phyloP scores from a whole-genome alignment of 30 jellyfish, hydroid and myxozoan genomes.

The Morbakka virulenta region DNA sequence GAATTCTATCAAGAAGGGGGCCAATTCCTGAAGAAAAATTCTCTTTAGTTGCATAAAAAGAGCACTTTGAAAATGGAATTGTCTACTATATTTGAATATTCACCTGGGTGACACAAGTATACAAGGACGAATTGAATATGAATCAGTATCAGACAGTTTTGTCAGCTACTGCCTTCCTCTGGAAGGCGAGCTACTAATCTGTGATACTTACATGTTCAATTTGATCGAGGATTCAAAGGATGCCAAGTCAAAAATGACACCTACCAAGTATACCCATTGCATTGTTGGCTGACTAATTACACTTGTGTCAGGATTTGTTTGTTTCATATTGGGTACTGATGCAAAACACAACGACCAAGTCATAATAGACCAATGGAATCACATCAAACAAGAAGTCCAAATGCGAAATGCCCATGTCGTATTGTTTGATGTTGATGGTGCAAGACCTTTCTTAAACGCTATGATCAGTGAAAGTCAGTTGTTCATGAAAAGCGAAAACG shows the following conservation, averaged over 20 bases:
- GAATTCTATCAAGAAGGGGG: too few species aligned
- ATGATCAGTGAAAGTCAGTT: slow-evolving; percentile 11
- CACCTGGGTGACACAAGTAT: too few species aligned
- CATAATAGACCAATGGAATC: slow-evolving; percentile 30
- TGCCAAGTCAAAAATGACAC: not conserved
- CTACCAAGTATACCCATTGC: not conserved
- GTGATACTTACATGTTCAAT: not conserved
- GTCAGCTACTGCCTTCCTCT: not conserved
- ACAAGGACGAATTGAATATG: too few species aligned
- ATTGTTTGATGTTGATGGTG: slow-evolving; percentile 43
- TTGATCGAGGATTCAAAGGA: not conserved
- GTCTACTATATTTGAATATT: too few species aligned
- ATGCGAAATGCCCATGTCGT: slow-evolving; percentile 1
- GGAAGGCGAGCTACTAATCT: not conserved
- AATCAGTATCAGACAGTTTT: too few species aligned
- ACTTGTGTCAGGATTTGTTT: too few species aligned
- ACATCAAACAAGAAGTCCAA: not conserved
- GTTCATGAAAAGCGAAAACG: too few species aligned
- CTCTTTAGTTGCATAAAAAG: too few species aligned
- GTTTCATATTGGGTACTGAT: too few species aligned
- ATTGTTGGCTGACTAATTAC: not conserved
- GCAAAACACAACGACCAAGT: slow-evolving; percentile 22
- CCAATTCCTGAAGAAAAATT: too few species aligned
- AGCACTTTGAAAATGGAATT: too few species aligned
- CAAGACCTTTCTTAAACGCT: slow-evolving; percentile 49